A percentile compares a stretch with the other conserved stretches of the same genome.
These are phyloP conservation scores for Actinia tenebrosa DNA, from an alignment of 64 coral and sea anemone genomes.

Conservation along the genomic window DNA sequence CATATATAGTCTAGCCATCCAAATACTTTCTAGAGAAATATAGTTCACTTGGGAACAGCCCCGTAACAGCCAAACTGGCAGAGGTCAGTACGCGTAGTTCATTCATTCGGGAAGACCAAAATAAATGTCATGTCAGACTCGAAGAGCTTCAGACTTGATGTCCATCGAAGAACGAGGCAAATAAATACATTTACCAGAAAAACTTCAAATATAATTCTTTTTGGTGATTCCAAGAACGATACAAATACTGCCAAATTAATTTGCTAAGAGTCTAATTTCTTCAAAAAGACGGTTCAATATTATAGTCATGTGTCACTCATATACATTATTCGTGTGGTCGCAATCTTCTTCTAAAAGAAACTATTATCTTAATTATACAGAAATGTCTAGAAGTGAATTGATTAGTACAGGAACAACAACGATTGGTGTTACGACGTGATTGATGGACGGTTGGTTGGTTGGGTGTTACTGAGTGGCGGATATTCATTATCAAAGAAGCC, in stretches of 20 bases:
- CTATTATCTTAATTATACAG: conserved; percentile 15
- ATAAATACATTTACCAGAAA: neutral
- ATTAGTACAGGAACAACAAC: neutral
- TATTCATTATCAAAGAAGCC: neutral
- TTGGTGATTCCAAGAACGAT: neutral
- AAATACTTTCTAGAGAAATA: neutral
- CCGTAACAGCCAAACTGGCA: neutral
- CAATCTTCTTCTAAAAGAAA: neutral
- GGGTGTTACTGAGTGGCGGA: neutral
- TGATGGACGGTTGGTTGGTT: neutral
- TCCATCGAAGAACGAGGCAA: neutral
- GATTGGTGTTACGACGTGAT: neutral
- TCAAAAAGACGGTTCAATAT: neutral
- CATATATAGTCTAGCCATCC: neutral
- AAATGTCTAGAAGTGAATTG: conserved; percentile 8
- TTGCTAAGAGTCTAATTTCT: neutral
- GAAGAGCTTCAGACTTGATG: neutral
- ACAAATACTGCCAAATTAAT: neutral
- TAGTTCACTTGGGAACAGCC: neutral
- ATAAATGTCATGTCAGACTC: neutral
- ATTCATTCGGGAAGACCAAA: neutral
- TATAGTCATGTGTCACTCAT: neutral
- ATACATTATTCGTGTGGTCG: neutral
- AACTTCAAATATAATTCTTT: neutral
- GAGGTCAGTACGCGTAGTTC: neutral